Evolutionary conservation across 53 echinoderm and acorn worm species (phyloP).

Genomic region (Mesocentrotus franciscanus): DNA sequence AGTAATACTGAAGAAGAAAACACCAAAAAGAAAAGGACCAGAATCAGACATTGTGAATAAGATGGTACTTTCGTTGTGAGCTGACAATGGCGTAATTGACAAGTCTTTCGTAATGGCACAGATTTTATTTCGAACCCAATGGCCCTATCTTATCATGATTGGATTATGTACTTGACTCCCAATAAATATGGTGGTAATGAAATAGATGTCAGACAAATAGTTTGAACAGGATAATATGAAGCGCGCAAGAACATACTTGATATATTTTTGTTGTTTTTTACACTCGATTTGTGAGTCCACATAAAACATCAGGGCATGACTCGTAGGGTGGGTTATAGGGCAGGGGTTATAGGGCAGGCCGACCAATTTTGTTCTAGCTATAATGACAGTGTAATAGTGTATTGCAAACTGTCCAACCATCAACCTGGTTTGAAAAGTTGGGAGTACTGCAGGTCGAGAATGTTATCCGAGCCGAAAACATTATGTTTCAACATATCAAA

Average conservation of each 20-base stretch:
- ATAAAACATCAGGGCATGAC: neutral
- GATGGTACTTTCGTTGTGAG: too few relatives aligned
- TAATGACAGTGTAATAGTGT: too few relatives aligned
- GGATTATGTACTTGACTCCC: neutral
- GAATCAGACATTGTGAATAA: neutral
- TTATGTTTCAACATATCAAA: neutral
- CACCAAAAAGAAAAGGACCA: neutral
- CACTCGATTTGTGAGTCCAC: neutral
- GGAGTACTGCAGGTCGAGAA: too few relatives aligned
- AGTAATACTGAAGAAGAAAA: neutral
- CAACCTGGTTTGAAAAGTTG: too few relatives aligned
- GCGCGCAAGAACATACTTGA: neutral
- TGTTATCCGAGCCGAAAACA: too few relatives aligned
- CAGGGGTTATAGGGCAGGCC: neutral
- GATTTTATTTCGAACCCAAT: too few relatives aligned
- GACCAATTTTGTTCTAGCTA: neutral
- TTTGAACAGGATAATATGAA: neutral
- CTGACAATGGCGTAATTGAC: too few relatives aligned
- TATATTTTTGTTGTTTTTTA: neutral
- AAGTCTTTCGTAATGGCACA: too few relatives aligned
- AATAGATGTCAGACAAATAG: neutral
- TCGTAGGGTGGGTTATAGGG: too few relatives aligned
- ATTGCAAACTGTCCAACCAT: too few relatives aligned
- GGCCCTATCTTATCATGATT: too few relatives aligned
- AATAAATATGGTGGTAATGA: neutral